Base-by-base conservation (phyloP, 2,888 invertebrate species). In the Saturnia pavonia region DNA sequence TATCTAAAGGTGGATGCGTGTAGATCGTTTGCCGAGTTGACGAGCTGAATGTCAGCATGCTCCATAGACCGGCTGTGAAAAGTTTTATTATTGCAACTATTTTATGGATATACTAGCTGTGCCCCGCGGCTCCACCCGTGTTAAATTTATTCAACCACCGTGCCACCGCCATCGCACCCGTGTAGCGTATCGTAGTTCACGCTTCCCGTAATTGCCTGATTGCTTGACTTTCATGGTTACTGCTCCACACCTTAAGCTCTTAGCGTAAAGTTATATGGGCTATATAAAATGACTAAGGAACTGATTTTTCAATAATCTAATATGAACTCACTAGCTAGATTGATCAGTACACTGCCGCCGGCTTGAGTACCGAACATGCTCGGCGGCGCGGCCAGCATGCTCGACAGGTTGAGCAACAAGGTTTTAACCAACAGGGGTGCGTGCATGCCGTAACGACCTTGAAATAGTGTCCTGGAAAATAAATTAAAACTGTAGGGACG, bases 311-410 rank as follows among this genome's bases (percentile, higher is more conserved):
- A 66, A 66, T 14, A 25, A 68, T 9, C 16, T 45, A 12, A 9
- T 16, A 25, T n/a, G n/a, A 68, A 91, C 92, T 91, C 63, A 94
- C 94, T 90, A 1, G 95, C 95, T 0, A 95, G 89, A 72, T 97
- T 97, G 76, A 98, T 95, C n/a, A 99, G 97, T 76, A 98, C 92
- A 77, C 98, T 98, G 69, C 97, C 97, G 0, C 96, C 96, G 1
- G 94, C 94, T 42, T 86, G 82, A 0, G 92, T 94, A 63, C 94
- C 96, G 84, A 94, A 96, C 93, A 96, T 95, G 68, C 95, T 95
- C 42, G 96, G 95, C 1, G 98, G 97, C 65, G 96, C 96, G 74
- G 95, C 86, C n/a, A 90, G 79, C 94, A 95, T 94, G 66, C 88
- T 88, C 7, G 96, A 95, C 77, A 97, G 96, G 85, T 98, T 97